Evolutionary conservation across 2,888 invertebrate genomes (phyloP), one percentile per base, ranked within the genome.

Genomic region (Oscheius sp.): DNA sequence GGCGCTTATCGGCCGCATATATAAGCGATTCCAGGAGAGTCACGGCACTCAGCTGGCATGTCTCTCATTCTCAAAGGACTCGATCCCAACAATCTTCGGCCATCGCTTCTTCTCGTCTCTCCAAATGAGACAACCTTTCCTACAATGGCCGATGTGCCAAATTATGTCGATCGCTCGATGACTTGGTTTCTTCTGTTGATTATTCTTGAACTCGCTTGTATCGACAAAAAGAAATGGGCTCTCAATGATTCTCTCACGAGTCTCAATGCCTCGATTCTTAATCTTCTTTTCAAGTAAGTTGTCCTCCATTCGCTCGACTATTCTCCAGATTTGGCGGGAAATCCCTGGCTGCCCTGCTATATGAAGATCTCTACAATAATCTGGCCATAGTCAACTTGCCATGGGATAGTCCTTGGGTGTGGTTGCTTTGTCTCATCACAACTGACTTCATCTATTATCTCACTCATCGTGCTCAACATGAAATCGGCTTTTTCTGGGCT

Each of bases 401-500:
- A 5, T 66, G 66, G 66, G 52, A 66, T 21, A 52, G 52, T n/a
- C 29, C 29, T 5, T 49, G 52, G 66, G 27, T 27, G 9, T 66
- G 66, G 66, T 3, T 66, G 27, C 16, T 66, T 3, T 66, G 66
- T 52, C 66, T 66, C 29, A 9, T 66, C 66, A 49, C 49, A n/a
- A 66, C 66, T 27, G 66, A 66, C 21, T 52, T 66, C 66, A 21
- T 52, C 29, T 66, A 66, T 18, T 66, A 66, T 18, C 25, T 49
- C 18, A 18, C 66, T 18, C 66, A 66, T n/a, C 25, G 66, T 7
- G 66, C 66, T 12, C 66, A 52, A n/a, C 66, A 66, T 52, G 66
- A 94, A 90, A 90, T 94, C 27, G 93, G 94, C 86, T 92, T 94
- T 77, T 89, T 94, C 35, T 94, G 94, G 94, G 93, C 93, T 0